Conservation (phyloP, 2,797 vertebrate genomes). For the Lerista edwardsae region DNA sequence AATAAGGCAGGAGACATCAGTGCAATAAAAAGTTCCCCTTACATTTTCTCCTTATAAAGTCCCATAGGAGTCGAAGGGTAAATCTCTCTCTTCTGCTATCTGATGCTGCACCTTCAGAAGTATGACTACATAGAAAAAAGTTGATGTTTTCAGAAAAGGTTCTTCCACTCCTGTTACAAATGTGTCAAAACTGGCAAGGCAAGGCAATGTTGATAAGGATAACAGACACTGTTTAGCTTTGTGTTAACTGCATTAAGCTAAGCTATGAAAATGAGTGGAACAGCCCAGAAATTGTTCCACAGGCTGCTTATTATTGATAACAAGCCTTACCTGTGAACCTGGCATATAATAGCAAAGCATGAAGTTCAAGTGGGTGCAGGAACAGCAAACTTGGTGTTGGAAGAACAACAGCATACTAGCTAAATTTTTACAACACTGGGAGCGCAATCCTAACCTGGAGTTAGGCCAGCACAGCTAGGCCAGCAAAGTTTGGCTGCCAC, state of each 20-base stretch:
- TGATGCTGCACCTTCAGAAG: background rate
- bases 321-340: background rate
- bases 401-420: too few relatives aligned
- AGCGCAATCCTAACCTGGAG: too few relatives aligned
- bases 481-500: too few relatives aligned
- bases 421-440: too few relatives aligned
- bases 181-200: background rate
- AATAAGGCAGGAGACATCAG: background rate
- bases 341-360: background rate
- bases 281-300: background rate
- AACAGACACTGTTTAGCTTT: background rate
- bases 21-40: background rate
- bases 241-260: background rate
- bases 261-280: background rate
- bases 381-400: background rate
- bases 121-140: background rate
- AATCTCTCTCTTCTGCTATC: background rate
- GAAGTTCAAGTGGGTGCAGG: background rate
- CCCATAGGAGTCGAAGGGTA: background rate
- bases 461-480: too few relatives aligned
- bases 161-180: background rate
- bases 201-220: background rate
- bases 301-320: too few relatives aligned
- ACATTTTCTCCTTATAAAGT: background rate
- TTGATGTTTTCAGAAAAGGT: background rate